Percentiles rank a stretch among this genome's conserved stretches.
These are phyloP conservation scores for Bombus superbus DNA, from an alignment of 1,140 invertebrate species.

Conservation along the genomic window DNA sequence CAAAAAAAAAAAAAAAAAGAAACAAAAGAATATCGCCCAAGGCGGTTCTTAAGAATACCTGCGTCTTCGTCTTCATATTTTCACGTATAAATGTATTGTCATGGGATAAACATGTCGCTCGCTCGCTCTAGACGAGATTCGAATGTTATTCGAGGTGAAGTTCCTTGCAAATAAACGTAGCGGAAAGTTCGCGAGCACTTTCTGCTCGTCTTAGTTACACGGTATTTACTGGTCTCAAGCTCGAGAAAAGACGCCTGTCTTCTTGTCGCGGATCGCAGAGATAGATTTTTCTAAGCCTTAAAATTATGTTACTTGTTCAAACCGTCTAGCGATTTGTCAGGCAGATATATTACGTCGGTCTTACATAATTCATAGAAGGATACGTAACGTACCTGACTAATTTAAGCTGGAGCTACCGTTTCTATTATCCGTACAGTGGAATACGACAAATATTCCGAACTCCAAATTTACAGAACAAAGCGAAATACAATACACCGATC, in stretches of 20 bases:
- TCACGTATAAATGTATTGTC: neutral
- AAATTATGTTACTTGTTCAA: constrained; percentile 12
- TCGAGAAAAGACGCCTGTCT: neutral
- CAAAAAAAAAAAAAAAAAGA: too few relatives aligned
- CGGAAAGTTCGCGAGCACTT: neutral
- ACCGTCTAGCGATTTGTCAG: neutral
- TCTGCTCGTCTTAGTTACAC: neutral
- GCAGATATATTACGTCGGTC: neutral
- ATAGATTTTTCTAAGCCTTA: neutral
- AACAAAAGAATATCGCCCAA: too few relatives aligned
- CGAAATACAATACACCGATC: too few relatives aligned
- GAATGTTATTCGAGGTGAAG: neutral
- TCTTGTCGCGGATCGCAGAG: neutral
- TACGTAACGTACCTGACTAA: neutral
- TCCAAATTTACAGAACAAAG: too few relatives aligned
- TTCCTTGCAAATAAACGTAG: constrained; percentile 3
- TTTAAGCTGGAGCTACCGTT: neutral
- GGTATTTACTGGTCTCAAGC: neutral
- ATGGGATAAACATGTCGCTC: neutral
- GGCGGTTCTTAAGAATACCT: neutral
- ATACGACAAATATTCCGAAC: neutral
- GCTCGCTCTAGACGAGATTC: too few relatives aligned
- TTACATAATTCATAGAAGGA: neutral
- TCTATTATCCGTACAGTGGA: neutral
- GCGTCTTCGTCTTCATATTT: neutral